phyloP scores from a whole-genome alignment of 2,797 vertebrate genomes.

The Acropternis orthonyx region DNA sequence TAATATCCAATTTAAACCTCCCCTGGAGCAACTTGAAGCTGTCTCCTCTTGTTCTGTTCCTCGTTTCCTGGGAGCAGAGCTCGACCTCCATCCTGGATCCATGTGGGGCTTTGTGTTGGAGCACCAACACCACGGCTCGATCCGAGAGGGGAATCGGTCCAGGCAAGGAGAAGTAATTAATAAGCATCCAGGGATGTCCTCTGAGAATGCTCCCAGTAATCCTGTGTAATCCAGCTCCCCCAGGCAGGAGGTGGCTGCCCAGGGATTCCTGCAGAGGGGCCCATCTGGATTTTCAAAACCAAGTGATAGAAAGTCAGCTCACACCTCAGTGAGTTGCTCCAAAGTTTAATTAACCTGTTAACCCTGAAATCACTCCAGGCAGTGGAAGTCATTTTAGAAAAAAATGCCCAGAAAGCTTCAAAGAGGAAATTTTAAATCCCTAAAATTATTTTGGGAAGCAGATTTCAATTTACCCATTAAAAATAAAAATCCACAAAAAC shows the following conservation, averaged over 20 bases:
- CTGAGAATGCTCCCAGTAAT: not conserved
- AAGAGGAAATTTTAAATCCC: not conserved
- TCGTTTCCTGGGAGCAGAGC: not conserved
- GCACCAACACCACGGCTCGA: rapidly evolving
- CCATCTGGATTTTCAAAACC: not conserved
- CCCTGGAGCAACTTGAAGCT: not conserved
- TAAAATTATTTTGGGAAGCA: not conserved
- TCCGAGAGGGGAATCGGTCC: not conserved
- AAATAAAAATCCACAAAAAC: not conserved
- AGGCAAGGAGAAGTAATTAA: not conserved
- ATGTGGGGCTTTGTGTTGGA: rapidly evolving
- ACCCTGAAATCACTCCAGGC: constrained; percentile 15
- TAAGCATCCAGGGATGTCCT: not conserved
- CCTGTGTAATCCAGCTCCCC: not conserved
- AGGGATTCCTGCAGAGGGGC: not conserved
- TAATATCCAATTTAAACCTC: not conserved
- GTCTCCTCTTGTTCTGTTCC: not conserved
- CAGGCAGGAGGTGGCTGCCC: not conserved
- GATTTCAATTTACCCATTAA: not conserved
- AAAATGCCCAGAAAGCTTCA: not conserved
- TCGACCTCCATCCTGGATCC: rapidly evolving
- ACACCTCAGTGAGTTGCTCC: constrained; percentile 13
- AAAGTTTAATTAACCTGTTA: constrained; percentile 45
- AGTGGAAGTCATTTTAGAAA: not conserved
- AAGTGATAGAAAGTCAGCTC: not conserved